These are phyloP conservation scores for Dasypus novemcinctus DNA, from an alignment of 2,113 vertebrate genomes.

Conservation along the genomic window DNA sequence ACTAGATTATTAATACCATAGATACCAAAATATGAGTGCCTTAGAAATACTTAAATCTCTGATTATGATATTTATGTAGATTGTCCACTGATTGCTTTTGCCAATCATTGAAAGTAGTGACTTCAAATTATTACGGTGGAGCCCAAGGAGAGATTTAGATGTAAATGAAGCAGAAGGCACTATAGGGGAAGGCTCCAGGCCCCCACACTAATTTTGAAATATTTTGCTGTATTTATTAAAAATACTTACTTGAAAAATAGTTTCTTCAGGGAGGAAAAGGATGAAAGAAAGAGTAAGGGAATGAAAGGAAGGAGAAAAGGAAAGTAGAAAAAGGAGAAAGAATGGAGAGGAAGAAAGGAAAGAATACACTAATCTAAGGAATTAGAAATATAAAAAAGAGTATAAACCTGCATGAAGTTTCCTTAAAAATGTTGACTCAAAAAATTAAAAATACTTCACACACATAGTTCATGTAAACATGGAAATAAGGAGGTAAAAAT, in stretches of 20 bases:
- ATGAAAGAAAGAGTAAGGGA: too few relatives aligned
- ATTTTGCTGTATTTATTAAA: not conserved
- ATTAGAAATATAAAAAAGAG: not conserved
- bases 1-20: not conserved
- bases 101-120: not conserved
- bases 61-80: not conserved
- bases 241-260: not conserved
- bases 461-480: not conserved
- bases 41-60: not conserved
- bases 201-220: not conserved
- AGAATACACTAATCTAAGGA: not conserved
- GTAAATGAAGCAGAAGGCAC: accelerated
- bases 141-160: not conserved
- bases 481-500: not conserved
- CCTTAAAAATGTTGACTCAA: not conserved
- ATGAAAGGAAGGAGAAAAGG: not conserved
- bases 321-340: not conserved
- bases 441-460: not conserved
- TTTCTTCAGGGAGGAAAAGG: not conserved
- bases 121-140: not conserved
- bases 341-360: accelerated
- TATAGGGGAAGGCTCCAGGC: not conserved
- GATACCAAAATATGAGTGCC: not conserved
- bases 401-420: not conserved
- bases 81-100: not conserved